Conservation (phyloP, 2,797 vertebrate species). For the Spondyliosoma cantharus region DNA sequence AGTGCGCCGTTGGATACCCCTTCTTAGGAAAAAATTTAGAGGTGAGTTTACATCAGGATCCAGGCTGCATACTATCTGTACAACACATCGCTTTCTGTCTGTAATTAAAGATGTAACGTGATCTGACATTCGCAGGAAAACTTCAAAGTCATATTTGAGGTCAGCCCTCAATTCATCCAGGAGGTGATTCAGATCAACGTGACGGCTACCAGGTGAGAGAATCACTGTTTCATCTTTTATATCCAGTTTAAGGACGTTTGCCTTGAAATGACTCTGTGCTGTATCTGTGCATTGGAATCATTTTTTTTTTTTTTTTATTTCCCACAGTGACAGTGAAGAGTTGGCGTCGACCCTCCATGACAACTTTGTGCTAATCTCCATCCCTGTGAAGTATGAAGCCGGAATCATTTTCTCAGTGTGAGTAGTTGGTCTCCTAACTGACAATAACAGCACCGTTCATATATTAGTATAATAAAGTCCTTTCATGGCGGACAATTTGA, state of each 20-base stretch:
- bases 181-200: conserved; percentile 87
- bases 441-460: not conserved
- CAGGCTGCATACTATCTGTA: not conserved
- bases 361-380: conserved; percentile 86
- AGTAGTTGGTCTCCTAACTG: conserved; percentile 57
- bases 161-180: conserved; percentile 86
- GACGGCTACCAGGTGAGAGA: conserved; percentile 89
- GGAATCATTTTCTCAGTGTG: conserved; percentile 91
- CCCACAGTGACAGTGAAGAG: conserved; percentile 94
- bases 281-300: too few relatives aligned
- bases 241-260: not conserved
- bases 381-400: conserved; percentile 91
- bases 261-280: not conserved
- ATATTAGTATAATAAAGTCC: too few relatives aligned
- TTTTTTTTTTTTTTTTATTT: not conserved
- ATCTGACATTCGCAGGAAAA: conserved; percentile 81
- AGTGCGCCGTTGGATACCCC: conserved; percentile 94
- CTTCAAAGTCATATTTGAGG: conserved; percentile 91
- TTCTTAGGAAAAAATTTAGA: conserved; percentile 86
- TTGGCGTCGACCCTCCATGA: conserved; percentile 82
- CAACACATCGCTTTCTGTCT: not conserved
- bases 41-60: conserved; percentile 74
- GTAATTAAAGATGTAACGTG: not conserved
- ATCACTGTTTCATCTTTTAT: not conserved
- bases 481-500: not conserved